Evolutionary conservation across 2,888 invertebrate genomes (phyloP).

Genomic region (Cistogaster globosa): DNA sequence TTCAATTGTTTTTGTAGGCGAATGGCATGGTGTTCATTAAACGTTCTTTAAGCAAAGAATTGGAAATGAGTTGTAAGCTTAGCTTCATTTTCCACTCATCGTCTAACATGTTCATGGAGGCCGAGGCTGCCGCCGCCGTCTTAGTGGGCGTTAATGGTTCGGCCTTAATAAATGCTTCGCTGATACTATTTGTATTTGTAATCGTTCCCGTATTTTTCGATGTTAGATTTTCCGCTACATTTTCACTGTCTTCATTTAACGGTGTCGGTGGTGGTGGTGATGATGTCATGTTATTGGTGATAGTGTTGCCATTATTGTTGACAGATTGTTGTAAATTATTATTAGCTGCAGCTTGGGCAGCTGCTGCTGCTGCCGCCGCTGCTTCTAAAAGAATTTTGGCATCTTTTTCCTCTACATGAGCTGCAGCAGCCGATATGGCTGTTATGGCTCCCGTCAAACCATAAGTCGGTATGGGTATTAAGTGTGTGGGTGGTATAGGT

Average conservation of each 20-base stretch:
- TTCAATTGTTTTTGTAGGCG: slow-evolving; percentile 81
- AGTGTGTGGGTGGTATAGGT: slow-evolving; percentile 75
- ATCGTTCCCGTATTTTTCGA: not conserved
- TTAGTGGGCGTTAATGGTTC: slow-evolving; percentile 77
- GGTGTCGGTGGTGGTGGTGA: not conserved
- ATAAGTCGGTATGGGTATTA: slow-evolving; percentile 77
- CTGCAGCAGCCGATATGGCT: slow-evolving; percentile 80
- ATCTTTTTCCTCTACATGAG: slow-evolving; percentile 78
- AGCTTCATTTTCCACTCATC: slow-evolving; percentile 83
- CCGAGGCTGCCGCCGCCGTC: slow-evolving; percentile 12
- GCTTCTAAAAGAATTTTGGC: slow-evolving; percentile 73
- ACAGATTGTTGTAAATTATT: slow-evolving; percentile 53
- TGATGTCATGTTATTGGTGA: not conserved
- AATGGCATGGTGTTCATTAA: slow-evolving; percentile 82
- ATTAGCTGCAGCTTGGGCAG: slow-evolving; percentile 70
- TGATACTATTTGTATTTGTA: slow-evolving; percentile 31
- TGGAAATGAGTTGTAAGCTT: slow-evolving; percentile 82
- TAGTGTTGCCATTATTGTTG: not conserved
- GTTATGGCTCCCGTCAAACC: slow-evolving; percentile 81
- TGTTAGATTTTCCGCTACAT: slow-evolving; percentile 64
- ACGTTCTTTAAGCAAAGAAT: slow-evolving; percentile 82
- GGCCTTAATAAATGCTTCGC: slow-evolving; percentile 67
- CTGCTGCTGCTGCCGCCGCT: slow-evolving; percentile 75
- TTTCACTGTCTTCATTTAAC: slow-evolving; percentile 50
- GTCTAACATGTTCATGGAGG: slow-evolving; percentile 75